Percentiles rank a stretch among this genome's conserved stretches.
These are phyloP conservation scores for Mormoops blainvillei DNA, from an alignment of 2,113 vertebrate genomes.

Conservation along the genomic window DNA sequence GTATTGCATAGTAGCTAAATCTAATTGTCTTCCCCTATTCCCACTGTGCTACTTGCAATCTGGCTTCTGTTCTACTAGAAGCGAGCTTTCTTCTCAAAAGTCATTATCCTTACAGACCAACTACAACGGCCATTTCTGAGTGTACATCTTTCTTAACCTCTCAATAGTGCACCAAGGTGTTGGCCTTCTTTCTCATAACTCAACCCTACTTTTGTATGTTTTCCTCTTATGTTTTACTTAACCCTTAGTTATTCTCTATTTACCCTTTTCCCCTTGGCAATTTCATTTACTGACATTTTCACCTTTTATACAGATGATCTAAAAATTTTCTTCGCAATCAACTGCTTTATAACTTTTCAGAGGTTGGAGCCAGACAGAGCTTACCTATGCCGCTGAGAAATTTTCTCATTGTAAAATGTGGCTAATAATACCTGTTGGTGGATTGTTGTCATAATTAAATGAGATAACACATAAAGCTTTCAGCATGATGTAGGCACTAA, in stretches of 20 bases:
- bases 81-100: background rate
- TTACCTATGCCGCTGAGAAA: background rate
- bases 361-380: background rate
- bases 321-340: background rate
- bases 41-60: background rate
- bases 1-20: background rate
- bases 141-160: background rate
- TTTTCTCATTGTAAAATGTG: background rate
- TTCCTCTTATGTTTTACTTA: background rate
- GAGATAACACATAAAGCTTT: background rate
- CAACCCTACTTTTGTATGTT: background rate
- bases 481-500: background rate
- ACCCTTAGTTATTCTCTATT: background rate
- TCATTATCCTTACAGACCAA: background rate
- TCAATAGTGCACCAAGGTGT: background rate
- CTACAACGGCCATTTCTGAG: background rate
- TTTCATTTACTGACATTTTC: background rate
- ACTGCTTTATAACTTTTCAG: background rate
- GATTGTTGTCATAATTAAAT: background rate
- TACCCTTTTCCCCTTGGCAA: background rate
- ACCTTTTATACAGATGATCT: background rate
- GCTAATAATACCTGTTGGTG: background rate
- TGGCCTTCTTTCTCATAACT: background rate
- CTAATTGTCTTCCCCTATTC: background rate
- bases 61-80: background rate